Base-by-base conservation (phyloP, 2,113 vertebrate species). In the Ibidorhyncha struthersii region DNA sequence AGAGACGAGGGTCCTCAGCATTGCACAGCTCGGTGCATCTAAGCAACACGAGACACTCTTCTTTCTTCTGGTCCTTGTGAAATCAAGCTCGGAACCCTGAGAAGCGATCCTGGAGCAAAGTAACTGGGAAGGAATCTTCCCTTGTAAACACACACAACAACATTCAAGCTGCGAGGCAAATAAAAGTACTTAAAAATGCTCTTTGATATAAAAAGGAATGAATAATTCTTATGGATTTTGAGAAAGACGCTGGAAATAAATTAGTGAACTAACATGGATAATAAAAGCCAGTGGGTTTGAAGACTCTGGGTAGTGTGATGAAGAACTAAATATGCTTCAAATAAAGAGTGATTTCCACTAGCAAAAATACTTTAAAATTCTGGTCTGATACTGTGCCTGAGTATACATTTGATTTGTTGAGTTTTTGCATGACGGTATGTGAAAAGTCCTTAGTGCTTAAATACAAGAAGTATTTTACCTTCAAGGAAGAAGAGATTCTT, bases 21-120 rank as follows among this genome's bases (percentile, higher is more conserved):
- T 4, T 10, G 38, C 70, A 66, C 66, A 72, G 59, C 59, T 59
- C 0, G 0, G 65, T 3, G 1, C 45, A 40, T 20, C 41, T 34
- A 47, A 70, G 76, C 41, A 30, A 62, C 32, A 45, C 0, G 0
- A 83, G 41, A 88, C 53, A 34, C 45, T 90, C 30, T 78, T 27
- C 63, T 81, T 66, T 74, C 41, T 58, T 36, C 50, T 34, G 38
- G 18, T 61, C 55, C 65, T 65, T 36, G 32, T 93, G 55, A 82
- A 95, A 82, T 9, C 1, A 2, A 87, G 40, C 63, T 70, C 50
- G 74, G 82, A 91, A 55, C 9, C 53, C 72, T 16, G 12, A 47
- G 34, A 95, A 43, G 47, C 1, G 0, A 45, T 45, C 55, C 76
- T 70, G 49, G 43, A 81, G 55, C 38, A 77, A 56, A 84, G 23